Evolutionary conservation across 2,113 vertebrate species (phyloP).

Genomic region (Eulacestoma nigropectus): DNA sequence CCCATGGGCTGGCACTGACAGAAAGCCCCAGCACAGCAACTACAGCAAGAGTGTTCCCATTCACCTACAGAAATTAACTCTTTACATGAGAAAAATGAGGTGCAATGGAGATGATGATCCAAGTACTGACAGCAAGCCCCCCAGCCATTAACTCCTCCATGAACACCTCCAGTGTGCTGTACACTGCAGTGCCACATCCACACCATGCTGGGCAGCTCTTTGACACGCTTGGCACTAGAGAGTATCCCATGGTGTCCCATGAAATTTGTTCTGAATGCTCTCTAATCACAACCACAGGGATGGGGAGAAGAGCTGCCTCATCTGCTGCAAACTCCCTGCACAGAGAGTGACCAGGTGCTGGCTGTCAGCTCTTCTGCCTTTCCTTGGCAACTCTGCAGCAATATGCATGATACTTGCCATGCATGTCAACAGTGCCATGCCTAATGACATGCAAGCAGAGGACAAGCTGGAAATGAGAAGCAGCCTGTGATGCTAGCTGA

Average conservation of each 20-base stretch:
- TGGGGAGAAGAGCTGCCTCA: not conserved
- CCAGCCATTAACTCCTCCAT: not conserved
- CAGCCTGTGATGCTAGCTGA: conserved; percentile 37
- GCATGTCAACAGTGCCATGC: not conserved
- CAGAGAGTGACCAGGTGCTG: not conserved
- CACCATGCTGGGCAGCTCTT: not conserved
- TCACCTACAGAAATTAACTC: not conserved
- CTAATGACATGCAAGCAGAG: conserved; percentile 14
- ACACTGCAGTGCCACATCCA: not conserved
- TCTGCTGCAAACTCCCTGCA: not conserved
- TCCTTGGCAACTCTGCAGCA: not conserved
- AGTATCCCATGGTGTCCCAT: not conserved
- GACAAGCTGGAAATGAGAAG: conserved; percentile 7
- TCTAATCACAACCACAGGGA: not conserved
- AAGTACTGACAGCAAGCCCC: not conserved
- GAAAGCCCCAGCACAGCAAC: rapidly evolving
- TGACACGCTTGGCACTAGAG: rapidly evolving
- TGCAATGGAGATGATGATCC: not conserved
- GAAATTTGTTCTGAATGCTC: not conserved
- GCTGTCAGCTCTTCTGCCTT: conserved; percentile 11
- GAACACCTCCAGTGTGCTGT: not conserved
- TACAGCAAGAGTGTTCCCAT: not conserved
- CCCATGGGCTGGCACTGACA: not conserved
- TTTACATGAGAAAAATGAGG: not conserved
- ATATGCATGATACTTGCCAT: conserved; percentile 9